Percentiles rank a stretch among this genome's conserved stretches.
These are phyloP conservation scores for Calliopsis andreniformis DNA, from an alignment of 1,140 invertebrate species.

Conservation along the genomic window DNA sequence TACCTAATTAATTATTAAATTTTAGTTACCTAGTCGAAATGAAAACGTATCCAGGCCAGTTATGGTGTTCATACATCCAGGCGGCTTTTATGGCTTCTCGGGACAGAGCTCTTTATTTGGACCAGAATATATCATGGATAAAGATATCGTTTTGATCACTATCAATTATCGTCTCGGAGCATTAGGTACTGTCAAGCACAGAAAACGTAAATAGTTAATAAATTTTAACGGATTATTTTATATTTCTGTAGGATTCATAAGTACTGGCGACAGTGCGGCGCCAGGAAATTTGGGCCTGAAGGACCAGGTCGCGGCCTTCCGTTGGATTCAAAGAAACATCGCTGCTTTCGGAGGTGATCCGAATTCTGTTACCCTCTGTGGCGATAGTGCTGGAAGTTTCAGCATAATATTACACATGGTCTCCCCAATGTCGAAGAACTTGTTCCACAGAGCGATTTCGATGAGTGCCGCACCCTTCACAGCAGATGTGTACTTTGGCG, in stretches of 20 bases:
- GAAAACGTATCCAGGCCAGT: slow-evolving; percentile 68
- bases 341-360: slow-evolving; percentile 83
- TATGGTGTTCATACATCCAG: slow-evolving; percentile 81
- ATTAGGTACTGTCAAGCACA: too few relatives aligned
- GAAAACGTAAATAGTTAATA: too few relatives aligned
- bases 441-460: slow-evolving; percentile 87
- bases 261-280: slow-evolving; percentile 65
- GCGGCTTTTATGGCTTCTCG: slow-evolving; percentile 81
- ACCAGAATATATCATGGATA: slow-evolving; percentile 84
- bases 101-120: slow-evolving; percentile 81
- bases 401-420: slow-evolving; percentile 85
- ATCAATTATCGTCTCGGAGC: slow-evolving; percentile 87
- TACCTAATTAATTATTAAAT: neutral
- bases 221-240: neutral
- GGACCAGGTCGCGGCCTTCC: slow-evolving; percentile 85
- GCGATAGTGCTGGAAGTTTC: slow-evolving; percentile 86
- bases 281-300: slow-evolving; percentile 87
- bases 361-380: slow-evolving; percentile 84
- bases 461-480: slow-evolving; percentile 84
- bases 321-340: slow-evolving; percentile 85
- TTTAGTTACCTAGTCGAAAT: slow-evolving; percentile 20
- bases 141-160: slow-evolving; percentile 86
- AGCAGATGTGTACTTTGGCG: slow-evolving; percentile 78
- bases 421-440: slow-evolving; percentile 83
- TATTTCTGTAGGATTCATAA: slow-evolving; percentile 60